phyloP scores from a whole-genome alignment of 64 coral and sea anemone species.

The Stylophora pistillata region DNA sequence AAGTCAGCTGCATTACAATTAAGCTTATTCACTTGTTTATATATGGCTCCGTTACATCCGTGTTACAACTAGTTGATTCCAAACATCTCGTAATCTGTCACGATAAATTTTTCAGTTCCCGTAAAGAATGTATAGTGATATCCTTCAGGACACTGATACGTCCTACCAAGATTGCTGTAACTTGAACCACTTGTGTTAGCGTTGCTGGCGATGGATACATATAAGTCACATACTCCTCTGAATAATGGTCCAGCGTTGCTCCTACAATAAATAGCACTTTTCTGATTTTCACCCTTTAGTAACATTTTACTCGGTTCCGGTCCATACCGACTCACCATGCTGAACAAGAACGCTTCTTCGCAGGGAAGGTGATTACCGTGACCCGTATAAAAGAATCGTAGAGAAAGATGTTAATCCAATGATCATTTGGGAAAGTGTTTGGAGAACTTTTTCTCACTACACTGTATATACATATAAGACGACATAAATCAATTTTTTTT shows the following conservation, averaged over 20 bases:
- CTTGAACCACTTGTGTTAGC: not conserved
- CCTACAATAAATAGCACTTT: constrained; percentile 14
- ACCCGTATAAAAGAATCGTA: not conserved
- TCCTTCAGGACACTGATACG: constrained; percentile 6
- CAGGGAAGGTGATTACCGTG: not conserved
- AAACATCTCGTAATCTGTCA: not conserved
- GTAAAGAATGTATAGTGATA: not conserved
- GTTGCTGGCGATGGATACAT: not conserved
- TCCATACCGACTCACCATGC: not conserved
- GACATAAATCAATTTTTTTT: no score
- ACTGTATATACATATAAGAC: no score
- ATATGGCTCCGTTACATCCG: no score
- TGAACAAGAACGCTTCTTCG: constrained; percentile 34
- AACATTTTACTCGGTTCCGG: constrained; percentile 25
- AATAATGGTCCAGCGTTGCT: constrained; percentile 11
- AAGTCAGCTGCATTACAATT: no score
- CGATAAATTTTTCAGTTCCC: not conserved
- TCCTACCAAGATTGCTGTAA: constrained; percentile 20
- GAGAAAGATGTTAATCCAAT: not conserved
- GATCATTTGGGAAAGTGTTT: not conserved
- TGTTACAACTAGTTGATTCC: not conserved
- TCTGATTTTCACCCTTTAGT: not conserved
- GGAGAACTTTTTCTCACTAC: not conserved
- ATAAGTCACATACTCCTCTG: constrained; percentile 16
- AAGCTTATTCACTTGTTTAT: no score